Percentiles rank a stretch among this genome's conserved stretches.
Evolutionary conservation across 2,797 vertebrate species (phyloP).

Genomic region (Melanotaenia nigrans): DNA sequence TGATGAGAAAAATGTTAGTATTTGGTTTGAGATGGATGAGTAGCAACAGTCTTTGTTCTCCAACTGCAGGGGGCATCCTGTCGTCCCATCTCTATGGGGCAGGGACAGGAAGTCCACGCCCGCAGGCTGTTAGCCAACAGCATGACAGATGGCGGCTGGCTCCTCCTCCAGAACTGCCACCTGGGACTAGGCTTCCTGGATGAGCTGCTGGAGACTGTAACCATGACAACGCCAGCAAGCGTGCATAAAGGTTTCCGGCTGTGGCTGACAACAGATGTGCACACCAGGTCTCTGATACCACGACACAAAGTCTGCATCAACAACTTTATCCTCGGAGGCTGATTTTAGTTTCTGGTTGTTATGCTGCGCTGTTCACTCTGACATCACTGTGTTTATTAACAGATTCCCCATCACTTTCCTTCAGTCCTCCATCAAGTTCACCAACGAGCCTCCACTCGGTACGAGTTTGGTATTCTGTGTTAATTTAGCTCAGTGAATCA

Average conservation of each 20-base stretch:
- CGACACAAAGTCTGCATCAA: neutral
- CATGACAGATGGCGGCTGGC: conserved; percentile 88
- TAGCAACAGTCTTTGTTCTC: neutral
- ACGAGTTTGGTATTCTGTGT: conserved; percentile 5
- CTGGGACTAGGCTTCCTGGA: conserved; percentile 87
- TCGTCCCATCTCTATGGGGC: conserved; percentile 87
- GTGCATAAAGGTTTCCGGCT: conserved; percentile 80
- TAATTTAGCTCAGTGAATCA: neutral
- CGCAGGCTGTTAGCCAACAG: conserved; percentile 84
- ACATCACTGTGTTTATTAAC: conserved; percentile 18
- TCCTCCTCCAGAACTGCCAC: conserved; percentile 90
- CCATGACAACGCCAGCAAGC: conserved; percentile 56
- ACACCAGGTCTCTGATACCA: conserved; percentile 65
- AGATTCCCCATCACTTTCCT: conserved; percentile 88
- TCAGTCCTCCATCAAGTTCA: conserved; percentile 90
- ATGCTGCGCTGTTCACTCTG: neutral
- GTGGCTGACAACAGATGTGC: conserved; percentile 88
- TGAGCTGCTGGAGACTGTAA: conserved; percentile 85
- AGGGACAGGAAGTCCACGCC: conserved; percentile 88
- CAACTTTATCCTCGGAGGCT: no score
- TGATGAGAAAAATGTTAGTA: neutral
- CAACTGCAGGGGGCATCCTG: conserved; percentile 80
- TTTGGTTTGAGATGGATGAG: no score
- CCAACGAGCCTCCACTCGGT: conserved; percentile 90
- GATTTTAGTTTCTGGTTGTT: no score